phyloP scores from a whole-genome alignment of 2,113 vertebrate genomes.

The Syngnathus scovelli region DNA sequence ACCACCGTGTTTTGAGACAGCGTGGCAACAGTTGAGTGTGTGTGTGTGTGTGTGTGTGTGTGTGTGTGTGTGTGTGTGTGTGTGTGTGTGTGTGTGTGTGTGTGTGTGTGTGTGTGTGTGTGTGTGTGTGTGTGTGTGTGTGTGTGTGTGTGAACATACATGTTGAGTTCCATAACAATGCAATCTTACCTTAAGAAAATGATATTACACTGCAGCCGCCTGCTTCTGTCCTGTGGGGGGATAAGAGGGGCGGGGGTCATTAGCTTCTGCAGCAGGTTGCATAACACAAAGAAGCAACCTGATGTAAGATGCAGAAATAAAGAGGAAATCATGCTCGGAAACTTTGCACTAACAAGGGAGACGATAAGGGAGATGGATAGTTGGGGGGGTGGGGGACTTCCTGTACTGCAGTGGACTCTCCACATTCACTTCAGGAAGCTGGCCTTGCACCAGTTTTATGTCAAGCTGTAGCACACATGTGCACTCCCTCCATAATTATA shows the following conservation, averaged over 20 bases:
- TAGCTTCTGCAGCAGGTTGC: conserved; percentile 1
- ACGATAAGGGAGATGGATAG: conserved; percentile 19
- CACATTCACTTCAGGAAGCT: conserved; percentile 42
- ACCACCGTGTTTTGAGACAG: conserved; percentile 58
- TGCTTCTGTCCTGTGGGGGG: conserved; percentile 46
- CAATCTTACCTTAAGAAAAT: conserved; percentile 63
- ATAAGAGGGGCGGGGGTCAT: conserved; percentile 4
- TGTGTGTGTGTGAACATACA: neutral
- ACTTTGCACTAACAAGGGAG: conserved; percentile 2
- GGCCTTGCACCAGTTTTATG: conserved; percentile 24
- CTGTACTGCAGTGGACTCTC: conserved; percentile 46
- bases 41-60: neutral
- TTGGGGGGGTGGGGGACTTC: conserved; percentile 36
- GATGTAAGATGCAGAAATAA: neutral
- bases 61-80: conserved; percentile 16
- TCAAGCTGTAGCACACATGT: conserved; percentile 25
- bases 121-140: conserved; percentile 16
- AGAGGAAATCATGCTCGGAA: conserved; percentile 13
- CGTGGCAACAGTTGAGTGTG: conserved; percentile 54
- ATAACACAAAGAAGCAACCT: neutral
- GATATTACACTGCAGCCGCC: conserved; percentile 42
- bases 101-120: conserved; percentile 16
- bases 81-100: conserved; percentile 16
- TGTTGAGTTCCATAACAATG: neutral
- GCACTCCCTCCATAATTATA: conserved; percentile 9